Percentiles rank a stretch among this genome's conserved stretches.
Evolutionary conservation across 1,140 invertebrate genomes (phyloP).

Genomic region (Asobara japonica): DNA sequence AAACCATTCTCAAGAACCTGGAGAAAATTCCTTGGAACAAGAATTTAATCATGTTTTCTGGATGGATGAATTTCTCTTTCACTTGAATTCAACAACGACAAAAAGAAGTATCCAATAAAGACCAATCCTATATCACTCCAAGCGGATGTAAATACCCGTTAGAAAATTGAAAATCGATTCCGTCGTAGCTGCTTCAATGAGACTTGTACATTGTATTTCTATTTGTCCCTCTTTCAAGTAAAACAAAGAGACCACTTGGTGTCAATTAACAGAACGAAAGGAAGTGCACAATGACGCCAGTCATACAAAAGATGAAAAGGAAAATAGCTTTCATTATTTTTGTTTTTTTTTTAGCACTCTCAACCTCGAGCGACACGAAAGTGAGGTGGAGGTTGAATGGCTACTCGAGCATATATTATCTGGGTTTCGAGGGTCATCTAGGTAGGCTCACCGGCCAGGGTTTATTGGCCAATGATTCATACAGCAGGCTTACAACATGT

Average conservation of each 20-base stretch:
- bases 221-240: background rate
- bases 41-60: too few relatives aligned
- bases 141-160: background rate
- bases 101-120: background rate
- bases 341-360: background rate
- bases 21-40: too few relatives aligned
- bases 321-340: background rate
- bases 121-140: background rate
- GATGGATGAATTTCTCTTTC: too few relatives aligned
- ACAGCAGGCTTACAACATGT: too few relatives aligned
- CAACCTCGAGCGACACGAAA: background rate
- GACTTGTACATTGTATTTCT: too few relatives aligned
- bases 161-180: background rate
- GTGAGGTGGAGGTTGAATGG: background rate
- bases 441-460: background rate
- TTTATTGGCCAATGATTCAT: background rate
- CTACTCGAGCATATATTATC: background rate
- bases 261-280: background rate
- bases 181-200: too few relatives aligned
- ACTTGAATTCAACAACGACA: too few relatives aligned
- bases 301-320: background rate
- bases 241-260: slow-evolving; percentile 10
- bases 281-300: background rate
- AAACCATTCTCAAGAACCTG: too few relatives aligned
- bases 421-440: background rate